phyloP scores from a whole-genome alignment of 2,797 vertebrate species.

The Sparus aurata region DNA sequence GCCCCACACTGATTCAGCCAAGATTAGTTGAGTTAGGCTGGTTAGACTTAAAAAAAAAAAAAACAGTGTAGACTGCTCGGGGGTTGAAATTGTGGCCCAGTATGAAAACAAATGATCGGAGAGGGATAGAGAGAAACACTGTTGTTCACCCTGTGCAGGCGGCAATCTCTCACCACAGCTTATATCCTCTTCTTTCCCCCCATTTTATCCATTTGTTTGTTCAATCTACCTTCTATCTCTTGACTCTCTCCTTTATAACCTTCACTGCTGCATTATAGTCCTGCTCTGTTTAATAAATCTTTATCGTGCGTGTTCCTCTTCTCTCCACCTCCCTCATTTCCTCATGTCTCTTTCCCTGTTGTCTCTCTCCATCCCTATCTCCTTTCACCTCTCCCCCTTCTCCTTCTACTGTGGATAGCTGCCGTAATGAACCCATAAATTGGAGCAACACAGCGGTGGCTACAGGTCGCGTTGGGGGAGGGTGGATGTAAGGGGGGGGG shows the following conservation, averaged over 20 bases:
- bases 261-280: conserved; percentile 58
- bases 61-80: conserved; percentile 11
- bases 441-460: conserved; percentile 86
- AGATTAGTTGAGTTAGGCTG: conserved; percentile 23
- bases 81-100: conserved; percentile 23
- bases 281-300: conserved; percentile 71
- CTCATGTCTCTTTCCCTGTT: conserved; percentile 56
- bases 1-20: background rate
- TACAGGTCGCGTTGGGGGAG: conserved; percentile 83
- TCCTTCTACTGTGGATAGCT: conserved; percentile 70
- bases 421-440: conserved; percentile 89
- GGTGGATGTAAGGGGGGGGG: conserved; percentile 57
- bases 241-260: conserved; percentile 43
- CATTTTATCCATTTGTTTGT: conserved; percentile 30
- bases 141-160: conserved; percentile 13
- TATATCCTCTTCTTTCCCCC: conserved; percentile 12
- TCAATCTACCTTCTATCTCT: conserved; percentile 33
- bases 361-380: conserved; percentile 60
- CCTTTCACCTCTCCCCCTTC: conserved; percentile 51
- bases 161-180: conserved; percentile 28
- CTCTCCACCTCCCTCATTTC: conserved; percentile 55
- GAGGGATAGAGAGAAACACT: conserved; percentile 42
- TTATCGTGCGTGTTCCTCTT: conserved; percentile 51
- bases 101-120: conserved; percentile 37
- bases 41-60: conserved; percentile 18